Percentiles rank a stretch among this genome's conserved stretches.
phyloP scores from a whole-genome alignment of 2,888 invertebrate species.

The Amiota communis region DNA sequence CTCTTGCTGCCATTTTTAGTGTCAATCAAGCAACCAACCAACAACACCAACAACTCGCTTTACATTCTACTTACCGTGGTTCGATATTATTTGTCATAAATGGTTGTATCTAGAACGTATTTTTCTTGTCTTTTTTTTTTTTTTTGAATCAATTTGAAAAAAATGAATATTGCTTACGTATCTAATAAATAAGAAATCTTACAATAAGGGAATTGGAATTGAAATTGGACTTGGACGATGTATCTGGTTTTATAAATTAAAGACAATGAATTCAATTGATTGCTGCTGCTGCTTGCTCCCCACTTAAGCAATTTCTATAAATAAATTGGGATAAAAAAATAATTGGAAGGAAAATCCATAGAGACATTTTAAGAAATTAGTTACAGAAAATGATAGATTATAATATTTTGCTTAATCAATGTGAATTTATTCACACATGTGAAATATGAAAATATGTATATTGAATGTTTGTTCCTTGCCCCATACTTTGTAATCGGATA shows the following conservation, averaged over 20 bases:
- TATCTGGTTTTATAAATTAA: slow-evolving; percentile 56
- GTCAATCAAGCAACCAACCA: background rate
- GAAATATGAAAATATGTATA: too few species aligned
- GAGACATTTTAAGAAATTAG: too few species aligned
- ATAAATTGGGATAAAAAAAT: slow-evolving; percentile 15
- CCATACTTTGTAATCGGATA: too few species aligned
- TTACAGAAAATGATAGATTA: too few species aligned
- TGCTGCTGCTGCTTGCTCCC: slow-evolving; percentile 39
- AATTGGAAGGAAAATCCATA: too few species aligned
- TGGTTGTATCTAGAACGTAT: too few species aligned
- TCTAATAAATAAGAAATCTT: slow-evolving; percentile 6
- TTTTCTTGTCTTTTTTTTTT: background rate
- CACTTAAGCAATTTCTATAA: slow-evolving; percentile 5
- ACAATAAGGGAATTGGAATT: too few species aligned
- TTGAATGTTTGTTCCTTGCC: too few species aligned
- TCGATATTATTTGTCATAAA: too few species aligned
- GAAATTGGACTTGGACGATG: slow-evolving; percentile 31
- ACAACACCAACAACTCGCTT: background rate
- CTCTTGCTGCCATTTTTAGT: slow-evolving; percentile 5
- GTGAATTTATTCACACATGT: too few species aligned
- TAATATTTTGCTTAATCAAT: too few species aligned
- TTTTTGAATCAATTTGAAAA: background rate
- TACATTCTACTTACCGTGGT: background rate
- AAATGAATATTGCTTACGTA: slow-evolving; percentile 12
- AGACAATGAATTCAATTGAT: slow-evolving; percentile 67